Base-by-base conservation (phyloP, 2,888 invertebrate genomes). In the Trissonchulus latispiculum region DNA sequence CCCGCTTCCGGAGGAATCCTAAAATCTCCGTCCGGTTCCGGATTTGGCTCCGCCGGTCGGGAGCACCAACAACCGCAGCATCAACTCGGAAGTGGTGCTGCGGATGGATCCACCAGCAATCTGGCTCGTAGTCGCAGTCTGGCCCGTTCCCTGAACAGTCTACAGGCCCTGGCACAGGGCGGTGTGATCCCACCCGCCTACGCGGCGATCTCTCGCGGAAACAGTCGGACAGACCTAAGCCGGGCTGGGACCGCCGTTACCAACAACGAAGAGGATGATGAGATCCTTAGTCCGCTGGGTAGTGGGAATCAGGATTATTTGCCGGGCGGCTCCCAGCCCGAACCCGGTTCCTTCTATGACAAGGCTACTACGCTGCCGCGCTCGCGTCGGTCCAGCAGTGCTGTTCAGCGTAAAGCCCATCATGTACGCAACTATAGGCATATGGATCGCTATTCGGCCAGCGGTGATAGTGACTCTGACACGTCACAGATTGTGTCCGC, bases 391-490 rank as follows among this genome's bases (percentile, higher is more conserved):
- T 28, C 48, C 59, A 48, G 32, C 8, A 61, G 59, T 59, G 48
- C 29, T 2, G 71, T 70, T 3, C 32, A 28, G 8, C 61, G 61
- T 28, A 70, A 70, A 29, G 71, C 71, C 8, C 48, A 48, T 48
- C 48, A 48, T 48, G 48, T 48, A 23, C 8, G 48, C 8, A 48
- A 23, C 48, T 23, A 48, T 48, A 8, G 48, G 48, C 48, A 48
- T 67, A 33, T 3, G 18, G 67, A 68, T 36, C 72, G 72, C 3
- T 36, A 28, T 2, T 72, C 72, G 31, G 72, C 35, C 23, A 35
- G 18, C 35, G 72, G 70, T n/a, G 72, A 72, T 32, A 72, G 71
- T n/a, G 70, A 72, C 68, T 71, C 70, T 29, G 70, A 68, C 23
- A 36, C 69, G 28, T 68, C 69, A 15, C 36, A 33, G 28, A 36